Evolutionary conservation across 2,888 invertebrate species (phyloP), one percentile per base, ranked within the genome.

Genomic region (Tenthredo distinguenda): DNA sequence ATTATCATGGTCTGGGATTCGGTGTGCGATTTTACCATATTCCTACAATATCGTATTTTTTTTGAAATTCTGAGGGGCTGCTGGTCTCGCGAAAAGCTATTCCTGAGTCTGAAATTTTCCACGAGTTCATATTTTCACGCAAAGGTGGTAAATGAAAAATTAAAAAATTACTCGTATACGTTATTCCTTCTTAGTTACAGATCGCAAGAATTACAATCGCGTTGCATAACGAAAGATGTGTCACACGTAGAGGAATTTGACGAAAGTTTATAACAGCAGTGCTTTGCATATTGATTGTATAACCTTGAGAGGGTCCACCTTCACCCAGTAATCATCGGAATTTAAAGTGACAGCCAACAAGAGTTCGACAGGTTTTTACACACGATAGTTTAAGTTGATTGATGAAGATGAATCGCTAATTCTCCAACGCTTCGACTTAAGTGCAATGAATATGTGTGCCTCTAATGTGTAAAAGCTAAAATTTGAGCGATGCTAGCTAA

Each of bases 261-360:
- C n/a, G 81, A 85, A 85, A 82, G 85, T 79, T 81, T 81, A 62
- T 31, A 71, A 31, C 82, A n/a, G 47, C 47, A 21, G 2, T 81
- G 68, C 79, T 9, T 34, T 10, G 85, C 85, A 65, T 85, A 81
- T 34, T 18, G 18, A 85, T 81, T 81, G 15, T 34, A 18, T 26
- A 81, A 81, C 81, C 81, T 81, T 58, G 81, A 62, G 2, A 77
- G 21, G 37, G 58, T 62, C 31, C 65, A 81, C 81, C 81, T 81
- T 62, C 81, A 81, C 81, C 81, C 62, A 81, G 31, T 58, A 43
- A 58, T 58, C 81, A n/a, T 62, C 81, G 37, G n/a, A 77, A 77
- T 77, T 55, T 77, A 15, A 77, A 77, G 55, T n/a, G 77, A 50
- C 31, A 55, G 55, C 77, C 18, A 77, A 31, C 31, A 34, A 6